Evolutionary conservation across 2,888 invertebrate species (phyloP), one percentile per base, ranked within the genome.

Genomic region (Sacculina carcini): DNA sequence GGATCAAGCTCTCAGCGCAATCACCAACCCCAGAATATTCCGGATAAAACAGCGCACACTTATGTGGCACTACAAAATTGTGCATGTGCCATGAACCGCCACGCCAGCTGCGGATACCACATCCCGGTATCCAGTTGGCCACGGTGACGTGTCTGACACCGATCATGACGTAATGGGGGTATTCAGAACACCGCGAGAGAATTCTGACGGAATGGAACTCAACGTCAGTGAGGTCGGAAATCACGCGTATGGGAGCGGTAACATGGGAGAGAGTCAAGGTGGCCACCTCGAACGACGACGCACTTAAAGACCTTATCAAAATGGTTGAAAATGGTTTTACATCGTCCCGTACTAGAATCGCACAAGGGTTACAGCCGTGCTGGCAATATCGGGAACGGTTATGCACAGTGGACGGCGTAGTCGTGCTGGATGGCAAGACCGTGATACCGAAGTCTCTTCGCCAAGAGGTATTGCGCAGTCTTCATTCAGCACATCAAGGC

Each of bases 311-410:
- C 7, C 42, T 51, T 42, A 42, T n/a, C 4, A 31, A 31, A 48
- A 31, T 48, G n/a, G 23, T 28, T 16, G 29, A 31, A 5, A 32
- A 32, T 31, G 28, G 51, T 28, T 51, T 51, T 42, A n/a, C 31
- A 14, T 10, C 51, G 14, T 42, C 40, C 39, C 40, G 44, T 5
- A 46, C 44, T 32, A 36, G 10, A n/a, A 19, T 51, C 24, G 47
- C 51, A 12, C 47, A 51, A 34, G 38, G 24, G 4, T 26, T 51
- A 28, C 47, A 51, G 28, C 48, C 47, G 38, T 47, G 16, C 28
- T n/a, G 46, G 48, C 38, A 47, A 24, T 48, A 26, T 38, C 29
- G 38, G n/a, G n/a, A n/a, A n/a, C n/a, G n/a, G n/a, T n/a, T n/a
- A n/a, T n/a, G n/a, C n/a, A n/a, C n/a, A n/a, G n/a, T n/a, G n/a